These are phyloP conservation scores for Hyperoplus lanceolatus DNA, from an alignment of 2,797 vertebrate genomes.

Conservation along the genomic window DNA sequence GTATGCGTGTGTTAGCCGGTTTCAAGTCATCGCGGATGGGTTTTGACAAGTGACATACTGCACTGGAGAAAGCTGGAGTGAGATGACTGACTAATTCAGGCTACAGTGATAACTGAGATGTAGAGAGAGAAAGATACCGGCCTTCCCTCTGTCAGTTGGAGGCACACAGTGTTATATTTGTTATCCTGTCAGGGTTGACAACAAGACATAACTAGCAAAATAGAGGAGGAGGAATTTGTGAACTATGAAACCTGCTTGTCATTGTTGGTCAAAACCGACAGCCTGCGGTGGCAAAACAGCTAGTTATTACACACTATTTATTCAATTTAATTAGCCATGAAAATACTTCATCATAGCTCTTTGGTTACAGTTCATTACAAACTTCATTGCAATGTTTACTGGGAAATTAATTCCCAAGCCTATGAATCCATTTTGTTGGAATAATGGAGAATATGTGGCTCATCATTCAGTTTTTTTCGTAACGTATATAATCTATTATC, in stretches of 20 bases:
- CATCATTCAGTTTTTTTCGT: conserved; percentile 12
- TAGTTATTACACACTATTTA: conserved; percentile 52
- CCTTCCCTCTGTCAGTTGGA: conserved; percentile 69
- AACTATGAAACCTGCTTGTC: conserved; percentile 66
- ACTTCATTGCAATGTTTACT: conserved; percentile 19
- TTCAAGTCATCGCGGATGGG: conserved; percentile 65
- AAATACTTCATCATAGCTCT: conserved; percentile 57
- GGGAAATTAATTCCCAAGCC: conserved; percentile 37
- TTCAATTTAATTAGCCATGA: conserved; percentile 67
- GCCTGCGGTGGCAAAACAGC: conserved; percentile 51
- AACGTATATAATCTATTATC: conserved; percentile 8
- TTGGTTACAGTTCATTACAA: conserved; percentile 56
- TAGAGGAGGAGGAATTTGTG: conserved; percentile 55
- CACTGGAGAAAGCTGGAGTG: conserved; percentile 63
- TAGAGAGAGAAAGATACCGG: conserved; percentile 66
- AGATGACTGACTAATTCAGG: conserved; percentile 77
- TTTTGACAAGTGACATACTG: conserved; percentile 79
- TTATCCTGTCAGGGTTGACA: conserved; percentile 67
- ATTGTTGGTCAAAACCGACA: conserved; percentile 63
- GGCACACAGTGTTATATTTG: conserved; percentile 55
- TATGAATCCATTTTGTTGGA: conserved; percentile 4
- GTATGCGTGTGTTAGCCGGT: conserved; percentile 30
- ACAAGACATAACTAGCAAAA: conserved; percentile 65
- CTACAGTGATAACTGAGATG: conserved; percentile 67
- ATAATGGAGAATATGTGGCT: conserved; percentile 1